A percentile compares a stretch with the other conserved stretches of the same genome.
Conservation (phyloP, 2,888 invertebrate genomes). For the Ormia ochracea region DNA sequence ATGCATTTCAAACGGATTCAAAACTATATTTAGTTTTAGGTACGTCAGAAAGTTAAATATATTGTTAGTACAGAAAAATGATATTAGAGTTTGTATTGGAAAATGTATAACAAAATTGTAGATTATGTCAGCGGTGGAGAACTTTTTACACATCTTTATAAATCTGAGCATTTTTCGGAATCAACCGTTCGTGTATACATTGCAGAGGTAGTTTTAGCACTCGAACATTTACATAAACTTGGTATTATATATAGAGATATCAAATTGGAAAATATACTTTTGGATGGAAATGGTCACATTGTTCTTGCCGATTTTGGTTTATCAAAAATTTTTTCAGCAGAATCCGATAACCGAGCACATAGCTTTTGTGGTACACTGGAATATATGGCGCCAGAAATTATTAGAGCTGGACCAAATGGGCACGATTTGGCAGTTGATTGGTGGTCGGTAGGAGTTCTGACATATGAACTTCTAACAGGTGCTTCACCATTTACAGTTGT, state of each 20-base stretch:
- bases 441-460: conserved; percentile 98
- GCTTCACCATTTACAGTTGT: conserved; percentile 98
- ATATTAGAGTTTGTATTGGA: neutral
- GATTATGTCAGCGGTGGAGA: conserved; percentile 99
- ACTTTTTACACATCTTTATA: conserved; percentile 96
- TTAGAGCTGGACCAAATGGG: conserved; percentile 89
- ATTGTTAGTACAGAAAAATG: neutral
- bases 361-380: conserved; percentile 99
- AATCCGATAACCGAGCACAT: conserved; percentile 89
- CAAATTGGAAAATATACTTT: conserved; percentile 96
- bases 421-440: conserved; percentile 99
- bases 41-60: conserved; percentile 78
- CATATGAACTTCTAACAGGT: conserved; percentile 96
- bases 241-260: conserved; percentile 99
- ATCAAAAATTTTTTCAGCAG: conserved; percentile 88
- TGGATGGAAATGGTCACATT: conserved; percentile 96
- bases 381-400: conserved; percentile 96
- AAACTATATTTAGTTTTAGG: conserved; percentile 97
- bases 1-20: conserved; percentile 98
- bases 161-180: conserved; percentile 94
- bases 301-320: conserved; percentile 98
- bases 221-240: conserved; percentile 96
- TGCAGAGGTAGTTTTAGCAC: conserved; percentile 95
- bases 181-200: conserved; percentile 94
- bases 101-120: conserved; percentile 76